Evolutionary conservation across 2,888 invertebrate species (phyloP), one percentile per base, ranked within the genome.

Genomic region (Girardia tigrina): DNA sequence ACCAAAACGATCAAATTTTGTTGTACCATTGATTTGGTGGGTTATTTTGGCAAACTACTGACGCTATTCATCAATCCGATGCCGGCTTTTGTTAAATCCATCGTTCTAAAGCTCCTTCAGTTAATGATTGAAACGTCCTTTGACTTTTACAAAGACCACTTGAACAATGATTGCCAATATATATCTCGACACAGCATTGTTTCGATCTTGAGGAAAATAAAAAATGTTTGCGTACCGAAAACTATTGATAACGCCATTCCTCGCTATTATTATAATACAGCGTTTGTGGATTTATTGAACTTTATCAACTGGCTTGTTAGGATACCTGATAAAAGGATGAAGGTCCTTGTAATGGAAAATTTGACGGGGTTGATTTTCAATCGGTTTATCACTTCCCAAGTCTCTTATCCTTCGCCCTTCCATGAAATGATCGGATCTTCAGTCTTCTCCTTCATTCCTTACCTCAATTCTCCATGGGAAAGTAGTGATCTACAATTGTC

Each of bases 11-110:
- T 56, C 56, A 56, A 23, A 6, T 56, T 56, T n/a, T 56, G 56
- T 56, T 56, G 56, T n/a, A 56, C 56, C 4, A n/a, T 56, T n/a
- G 56, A 56, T 56, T 56, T 56, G n/a, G 4, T 56, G 56, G 56
- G 23, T 6, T 56, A 12, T 12, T 56, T 23, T n/a, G 23, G 23
- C 23, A 56, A 56, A 56, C 56, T 56, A 2, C 6, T 56, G 6
- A 56, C 4, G n/a, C n/a, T 4, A 20, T n/a, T 56, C 4, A 16
- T 56, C 4, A 56, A 56, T n/a, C 56, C 56, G 2, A 56, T 56
- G 56, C n/a, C n/a, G 23, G 8, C 56, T 56, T 6, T 23, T 12
- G 4, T 56, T 4, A 56, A 56, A 56, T 12, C n/a, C 4, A 56
- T 56, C n/a, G 56, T 56, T n/a, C n/a, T 56, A 12, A 56, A 4